Evolutionary conservation across 2,113 vertebrate species (phyloP), one percentile per base, ranked within the genome.

Genomic region (Uria lomvia): DNA sequence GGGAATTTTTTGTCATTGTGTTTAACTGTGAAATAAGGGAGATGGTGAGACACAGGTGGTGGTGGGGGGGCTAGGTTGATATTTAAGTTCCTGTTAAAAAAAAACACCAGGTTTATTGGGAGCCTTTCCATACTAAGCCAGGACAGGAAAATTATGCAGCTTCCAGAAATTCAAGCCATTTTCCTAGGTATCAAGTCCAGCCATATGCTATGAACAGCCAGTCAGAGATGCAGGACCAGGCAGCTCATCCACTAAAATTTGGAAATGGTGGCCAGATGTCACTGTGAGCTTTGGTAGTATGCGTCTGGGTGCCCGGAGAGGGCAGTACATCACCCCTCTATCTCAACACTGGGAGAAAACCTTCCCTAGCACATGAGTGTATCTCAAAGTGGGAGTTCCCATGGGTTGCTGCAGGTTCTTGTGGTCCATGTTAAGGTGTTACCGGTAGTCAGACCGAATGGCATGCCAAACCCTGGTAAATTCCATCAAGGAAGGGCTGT

Each of bases 11-110:
- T 53, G 68, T 94, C 60, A 11, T 67, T 84, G 49, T 2, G 2
- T 95, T 91, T 76, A 89, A 88, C 86, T 95, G 84, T 93, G 88
- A 96, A 97, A 71, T 66, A 86, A 90, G 14, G 65, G 72, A 82
- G n/a, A 72, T 55, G 62, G 49, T 59, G n/a, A 95, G 74, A 36
- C 65, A 84, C 20, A 56, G 49, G 49, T 60, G 10, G 40, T 40
- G 40, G 40, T 10, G 40, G 40, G 40, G 40, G 40, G 10, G 40
- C 11, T 40, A 73, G n/a, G 13, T 43, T 43, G 42, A 40, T 90
- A 47, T 55, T 88, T 59, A 95, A 68, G 11, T 71, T 94, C 9
- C 27, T 82, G 50, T 52, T 76, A 66, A 26, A 79, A 84, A 78
- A 56, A 0, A 3, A 8, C 42, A 40, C 24, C 8, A 11, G 32